Evolutionary conservation across 2,888 invertebrate genomes (phyloP), one percentile per base, ranked within the genome.

Genomic region (Orchestes rusci): DNA sequence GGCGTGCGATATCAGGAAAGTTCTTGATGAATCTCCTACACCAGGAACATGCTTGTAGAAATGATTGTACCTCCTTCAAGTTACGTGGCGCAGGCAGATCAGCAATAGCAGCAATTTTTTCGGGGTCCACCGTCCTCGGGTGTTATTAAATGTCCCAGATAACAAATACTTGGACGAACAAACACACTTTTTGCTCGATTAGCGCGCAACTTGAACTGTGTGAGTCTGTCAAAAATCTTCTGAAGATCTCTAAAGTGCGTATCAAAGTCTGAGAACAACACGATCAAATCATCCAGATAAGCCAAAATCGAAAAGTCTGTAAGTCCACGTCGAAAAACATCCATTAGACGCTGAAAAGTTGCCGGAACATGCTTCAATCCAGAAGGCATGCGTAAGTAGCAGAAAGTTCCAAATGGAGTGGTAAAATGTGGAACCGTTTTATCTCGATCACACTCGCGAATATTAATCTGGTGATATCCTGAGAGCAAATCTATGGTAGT

Each of bases 251-350:
- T n/a, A n/a, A n/a, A n/a, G n/a, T n/a, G n/a, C n/a, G n/a, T n/a
- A n/a, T n/a, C n/a, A n/a, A n/a, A n/a, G n/a, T n/a, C n/a, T n/a
- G n/a, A n/a, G n/a, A n/a, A n/a, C n/a, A n/a, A n/a, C n/a, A n/a
- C n/a, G n/a, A n/a, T n/a, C n/a, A n/a, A n/a, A n/a, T 67, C 63
- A 36, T 67, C 65, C 8, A 66, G 32, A 43, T 65, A 68, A 0
- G 64, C 60, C 17, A 67, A 57, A 39, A 60, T 59, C 10, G 43
- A 34, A 4, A 31, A 44, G 30, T 56, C 53, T 52, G 57, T 55
- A 1, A 63, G 23, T 5, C 60, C 59, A 1, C 46, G 13, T 16
- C 63, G 43, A 4, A 62, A 55, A 2, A 28, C 51, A 34, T 63
- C 56, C 60, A 64, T 63, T 29, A 60, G 28, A 16, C 58, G 48